Evolutionary conservation across 2,113 vertebrate genomes (phyloP).

Genomic region (Nycticorax nycticorax): DNA sequence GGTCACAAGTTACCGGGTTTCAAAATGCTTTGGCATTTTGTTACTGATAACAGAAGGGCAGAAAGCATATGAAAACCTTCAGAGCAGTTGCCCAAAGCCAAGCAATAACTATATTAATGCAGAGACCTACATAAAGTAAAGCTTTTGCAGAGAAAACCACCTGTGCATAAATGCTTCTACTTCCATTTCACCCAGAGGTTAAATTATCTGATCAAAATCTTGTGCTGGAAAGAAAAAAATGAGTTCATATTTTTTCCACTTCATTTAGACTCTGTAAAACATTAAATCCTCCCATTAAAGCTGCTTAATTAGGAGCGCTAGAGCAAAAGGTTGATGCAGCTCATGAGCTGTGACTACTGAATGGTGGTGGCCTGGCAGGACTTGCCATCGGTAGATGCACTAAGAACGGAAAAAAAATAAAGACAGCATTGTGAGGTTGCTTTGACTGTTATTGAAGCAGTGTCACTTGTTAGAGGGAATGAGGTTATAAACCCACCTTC

Average conservation of each 20-base stretch:
- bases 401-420: neutral
- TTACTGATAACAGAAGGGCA: neutral
- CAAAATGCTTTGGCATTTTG: neutral
- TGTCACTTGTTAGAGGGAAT: neutral
- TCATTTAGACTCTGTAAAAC: conserved; percentile 50
- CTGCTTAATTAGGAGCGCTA: conserved; percentile 19
- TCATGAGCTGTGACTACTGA: neutral
- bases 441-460: neutral
- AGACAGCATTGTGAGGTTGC: neutral
- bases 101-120: neutral
- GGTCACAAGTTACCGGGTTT: neutral
- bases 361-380: neutral
- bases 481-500: neutral
- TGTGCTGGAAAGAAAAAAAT: neutral
- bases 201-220: conserved; percentile 52
- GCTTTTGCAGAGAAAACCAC: conserved; percentile 22
- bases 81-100: neutral
- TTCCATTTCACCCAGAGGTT: conserved; percentile 37
- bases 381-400: neutral
- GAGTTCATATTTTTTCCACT: conserved; percentile 23
- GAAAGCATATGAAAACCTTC: neutral
- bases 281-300: conserved; percentile 44
- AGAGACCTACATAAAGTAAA: neutral
- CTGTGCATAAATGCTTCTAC: conserved; percentile 4
- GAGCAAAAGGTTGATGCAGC: conserved; percentile 23